A percentile compares a stretch with the other conserved stretches of the same genome.
Conservation (phyloP, 2,113 vertebrate species). For the Chelonoidis abingdonii region DNA sequence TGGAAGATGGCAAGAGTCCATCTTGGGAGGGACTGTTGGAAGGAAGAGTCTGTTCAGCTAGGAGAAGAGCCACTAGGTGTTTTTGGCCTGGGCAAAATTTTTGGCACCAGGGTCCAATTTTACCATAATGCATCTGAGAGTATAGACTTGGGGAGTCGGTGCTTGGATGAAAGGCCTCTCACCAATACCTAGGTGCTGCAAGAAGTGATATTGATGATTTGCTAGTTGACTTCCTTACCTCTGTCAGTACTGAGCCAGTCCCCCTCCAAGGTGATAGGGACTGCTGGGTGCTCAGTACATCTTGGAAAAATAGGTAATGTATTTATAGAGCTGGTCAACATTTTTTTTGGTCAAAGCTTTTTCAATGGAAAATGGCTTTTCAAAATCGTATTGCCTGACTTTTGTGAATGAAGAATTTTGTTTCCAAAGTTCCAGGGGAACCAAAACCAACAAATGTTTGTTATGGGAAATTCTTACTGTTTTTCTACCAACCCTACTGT, state of each 20-base stretch:
- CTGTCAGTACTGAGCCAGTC: not conserved
- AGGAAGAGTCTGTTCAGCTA: not conserved
- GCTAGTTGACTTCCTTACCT: not conserved
- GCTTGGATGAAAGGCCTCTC: accelerated
- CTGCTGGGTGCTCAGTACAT: not conserved
- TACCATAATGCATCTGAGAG: accelerated
- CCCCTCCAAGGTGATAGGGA: not conserved
- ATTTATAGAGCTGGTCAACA: not conserved
- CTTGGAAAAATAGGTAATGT: not conserved
- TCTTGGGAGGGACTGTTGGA: not conserved
- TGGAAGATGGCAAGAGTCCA: not conserved
- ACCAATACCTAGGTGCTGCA: accelerated
- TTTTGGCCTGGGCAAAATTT: accelerated
- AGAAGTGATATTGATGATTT: accelerated
- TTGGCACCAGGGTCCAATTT: not conserved
- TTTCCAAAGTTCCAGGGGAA: not conserved
- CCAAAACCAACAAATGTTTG: not conserved
- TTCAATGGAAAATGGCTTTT: not conserved
- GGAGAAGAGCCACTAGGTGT: not conserved
- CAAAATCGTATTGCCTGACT: not conserved
- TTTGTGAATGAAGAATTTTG: conserved; percentile 40
- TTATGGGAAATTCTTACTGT: not conserved
- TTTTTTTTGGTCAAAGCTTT: not conserved
- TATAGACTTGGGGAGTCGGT: not conserved
- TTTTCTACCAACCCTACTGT: not conserved